Evolutionary conservation across 2,888 invertebrate genomes (phyloP), one percentile per base, ranked within the genome.

Genomic region (Drosophila histrio): DNA sequence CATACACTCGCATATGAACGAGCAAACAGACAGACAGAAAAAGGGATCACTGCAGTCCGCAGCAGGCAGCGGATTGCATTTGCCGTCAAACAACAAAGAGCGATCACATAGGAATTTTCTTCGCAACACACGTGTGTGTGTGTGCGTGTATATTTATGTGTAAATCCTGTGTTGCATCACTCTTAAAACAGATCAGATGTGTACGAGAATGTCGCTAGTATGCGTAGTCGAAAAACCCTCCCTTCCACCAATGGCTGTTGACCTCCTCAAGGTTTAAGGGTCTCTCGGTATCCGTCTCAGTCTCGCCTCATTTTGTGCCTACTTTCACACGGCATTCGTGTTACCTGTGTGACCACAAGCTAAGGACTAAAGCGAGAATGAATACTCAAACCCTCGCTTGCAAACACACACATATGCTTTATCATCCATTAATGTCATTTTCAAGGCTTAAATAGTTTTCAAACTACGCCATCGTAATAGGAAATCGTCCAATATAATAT

Each of bases 71-170:
- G 52, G 60, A 39, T 41, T 50, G 70, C 64, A 72, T 39, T 62
- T 30, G 46, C 59, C 44, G 52, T 43, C 41, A 54, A 58, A 61
- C 61, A 72, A 81, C 72, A 87, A 85, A 87, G 73, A 61, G n/a
- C 69, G 78, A 87, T 85, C 86, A 54, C 70, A 87, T 77, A 73
- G 80, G 80, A 80, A 80, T 80, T 84, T 86, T 84, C 72, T 58
- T 56, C 22, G 15, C 28, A 13, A 24, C 43, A 52, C 28, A 15
- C 26, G 34, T 28, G 17, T 28, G 47, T 59, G 36, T 57, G 11
- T 54, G 47, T 52, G n/a, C 26, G 34, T 28, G 17, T 28, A 43
- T 59, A 39, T 57, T 9, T 54, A 13, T 49, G 60, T 59, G 52
- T 73, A 50, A 56, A 81, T 87, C 85, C 87, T 81, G 79, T 66